A percentile compares a stretch with the other conserved stretches of the same genome.
These are phyloP conservation scores for Trissolcus basalis DNA, from an alignment of 1,140 invertebrate species.

Conservation along the genomic window DNA sequence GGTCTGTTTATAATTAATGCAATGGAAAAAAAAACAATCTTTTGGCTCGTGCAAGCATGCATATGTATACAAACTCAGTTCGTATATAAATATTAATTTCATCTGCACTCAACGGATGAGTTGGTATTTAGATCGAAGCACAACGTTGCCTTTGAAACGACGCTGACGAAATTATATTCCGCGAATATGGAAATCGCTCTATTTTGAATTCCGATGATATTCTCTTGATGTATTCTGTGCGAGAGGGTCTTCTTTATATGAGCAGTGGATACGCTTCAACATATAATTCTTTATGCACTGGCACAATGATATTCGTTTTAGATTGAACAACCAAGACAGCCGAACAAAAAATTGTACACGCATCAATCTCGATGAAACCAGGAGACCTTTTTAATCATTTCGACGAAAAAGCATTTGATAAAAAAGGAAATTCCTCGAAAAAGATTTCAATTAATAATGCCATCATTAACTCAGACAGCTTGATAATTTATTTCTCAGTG, in stretches of 20 bases:
- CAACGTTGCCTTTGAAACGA: conserved; percentile 59
- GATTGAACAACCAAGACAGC: conserved; percentile 30
- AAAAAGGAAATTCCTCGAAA: no score
- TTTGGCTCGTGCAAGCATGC: conserved; percentile 40
- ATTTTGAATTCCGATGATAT: conserved; percentile 61
- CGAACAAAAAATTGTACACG: conserved; percentile 18
- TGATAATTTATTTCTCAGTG: not conserved
- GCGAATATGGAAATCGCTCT: conserved; percentile 60
- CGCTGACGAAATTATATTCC: conserved; percentile 59
- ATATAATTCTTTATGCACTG: conserved; percentile 48
- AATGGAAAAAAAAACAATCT: conserved; percentile 20
- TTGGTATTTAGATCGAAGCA: conserved; percentile 60
- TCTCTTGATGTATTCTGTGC: conserved; percentile 56
- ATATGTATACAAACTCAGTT: conserved; percentile 55
- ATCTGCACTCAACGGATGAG: conserved; percentile 59
- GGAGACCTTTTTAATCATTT: no score
- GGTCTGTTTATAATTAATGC: conserved; percentile 47
- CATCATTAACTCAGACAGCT: no score
- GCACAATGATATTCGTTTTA: conserved; percentile 45
- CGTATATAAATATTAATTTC: conserved; percentile 61
- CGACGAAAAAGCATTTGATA: no score
- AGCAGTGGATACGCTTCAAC: conserved; percentile 50
- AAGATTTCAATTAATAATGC: no score
- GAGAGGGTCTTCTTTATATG: conserved; percentile 52
- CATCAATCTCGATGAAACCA: conserved; percentile 14